Evolutionary conservation across 2,113 vertebrate species (phyloP).

Genomic region (Myotis davidii): DNA sequence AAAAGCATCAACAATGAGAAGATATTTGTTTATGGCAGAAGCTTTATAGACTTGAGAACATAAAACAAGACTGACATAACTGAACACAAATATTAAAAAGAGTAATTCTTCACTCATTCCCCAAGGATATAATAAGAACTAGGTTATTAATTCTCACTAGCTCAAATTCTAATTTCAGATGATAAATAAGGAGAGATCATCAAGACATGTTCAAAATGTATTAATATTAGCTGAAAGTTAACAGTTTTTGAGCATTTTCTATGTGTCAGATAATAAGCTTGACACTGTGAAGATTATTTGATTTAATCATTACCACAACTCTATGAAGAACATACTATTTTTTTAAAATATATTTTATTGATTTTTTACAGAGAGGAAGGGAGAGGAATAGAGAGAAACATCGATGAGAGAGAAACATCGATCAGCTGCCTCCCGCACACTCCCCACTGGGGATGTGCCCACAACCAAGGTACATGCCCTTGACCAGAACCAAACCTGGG

Average conservation of each 20-base stretch:
- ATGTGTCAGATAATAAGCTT: neutral
- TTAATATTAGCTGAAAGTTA: neutral
- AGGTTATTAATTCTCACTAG: slow-evolving; percentile 29
- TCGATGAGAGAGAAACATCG: too few relatives aligned
- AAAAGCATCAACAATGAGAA: slow-evolving; percentile 38
- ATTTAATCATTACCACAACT: slow-evolving; percentile 23
- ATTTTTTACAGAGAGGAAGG: too few relatives aligned
- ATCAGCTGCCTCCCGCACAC: too few relatives aligned
- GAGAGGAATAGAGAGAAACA: too few relatives aligned
- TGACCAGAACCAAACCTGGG: too few relatives aligned
- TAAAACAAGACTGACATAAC: slow-evolving; percentile 27
- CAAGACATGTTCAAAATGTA: slow-evolving; percentile 30
- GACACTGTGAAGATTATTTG: neutral
- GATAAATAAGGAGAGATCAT: slow-evolving; percentile 4
- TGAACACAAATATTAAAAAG: slow-evolving; percentile 40
- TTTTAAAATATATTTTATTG: too few relatives aligned
- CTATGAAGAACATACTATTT: neutral
- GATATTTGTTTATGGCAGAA: slow-evolving; percentile 1
- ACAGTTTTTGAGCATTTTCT: slow-evolving; percentile 33
- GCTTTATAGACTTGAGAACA: slow-evolving; percentile 12
- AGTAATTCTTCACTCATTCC: slow-evolving; percentile 36
- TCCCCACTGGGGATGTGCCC: too few relatives aligned
- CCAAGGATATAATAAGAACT: neutral
- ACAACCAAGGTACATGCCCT: too few relatives aligned
- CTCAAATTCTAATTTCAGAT: slow-evolving; percentile 58